Base-by-base conservation (phyloP, 92 coral and sea anemone species). In the Bergia puertoricense region DNA sequence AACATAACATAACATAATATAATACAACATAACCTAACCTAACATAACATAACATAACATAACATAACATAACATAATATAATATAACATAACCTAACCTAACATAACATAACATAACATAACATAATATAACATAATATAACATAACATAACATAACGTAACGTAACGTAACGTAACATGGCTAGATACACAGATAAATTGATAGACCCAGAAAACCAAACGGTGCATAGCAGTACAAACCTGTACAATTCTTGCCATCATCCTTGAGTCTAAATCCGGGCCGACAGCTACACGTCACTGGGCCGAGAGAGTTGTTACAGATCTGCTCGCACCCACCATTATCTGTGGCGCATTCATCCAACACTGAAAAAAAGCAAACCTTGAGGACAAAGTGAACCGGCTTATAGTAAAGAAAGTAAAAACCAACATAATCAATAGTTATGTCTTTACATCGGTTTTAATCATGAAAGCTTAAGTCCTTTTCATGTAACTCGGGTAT, bases 181-280 rank as follows among this genome's bases (percentile, higher is more conserved):
- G 59, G 1, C 59, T 54, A 54, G 59, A 54, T 54, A 57, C 66
- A 57, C 66, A 57, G 20, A 57, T 57, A 62, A 18, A 18, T 7
- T 16, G 69, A 62, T 6, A 62, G 69, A 62, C n/a, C 30, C 69
- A 2, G 45, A 37, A 42, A 36, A 8, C 4, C 2, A 74, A 74
- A 6, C 30, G 39, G 7, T 39, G 20, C 8, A 30, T 36, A 0
- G 18, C 16, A 14, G 20, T 38, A 11, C 79, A 69, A 84, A 84
- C 87, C 87, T 68, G 87, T 84, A 41, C 87, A 84, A 16, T 84
- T 84, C 87, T 84, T 84, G 38, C 78, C 37, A 10, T 84, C 87
- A 13, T 71, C 87, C 3, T 84, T 46, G 4, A 84, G 87, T 69
- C 44, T 69, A 20, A 22, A 84, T 67, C 87, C 87, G 2, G 87